Base-by-base conservation (phyloP, 2,888 invertebrate genomes). In the Rotaria macrura region DNA sequence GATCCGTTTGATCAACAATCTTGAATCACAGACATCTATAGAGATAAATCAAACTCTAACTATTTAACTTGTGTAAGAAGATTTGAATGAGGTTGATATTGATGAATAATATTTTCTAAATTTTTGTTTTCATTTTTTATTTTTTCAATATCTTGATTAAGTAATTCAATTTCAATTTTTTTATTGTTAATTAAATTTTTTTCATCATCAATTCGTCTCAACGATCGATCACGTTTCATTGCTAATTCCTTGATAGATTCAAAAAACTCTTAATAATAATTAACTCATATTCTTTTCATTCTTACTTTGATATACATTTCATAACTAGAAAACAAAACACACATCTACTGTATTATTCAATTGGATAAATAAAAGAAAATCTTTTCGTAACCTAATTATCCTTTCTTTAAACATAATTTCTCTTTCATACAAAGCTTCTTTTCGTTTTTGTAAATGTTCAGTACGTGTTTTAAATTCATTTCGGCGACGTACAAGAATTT, bases 341-440 rank as follows among this genome's bases (percentile, higher is more conserved):
- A n/a, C n/a, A n/a, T n/a, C n/a, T n/a, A n/a, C n/a, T n/a, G 10
- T 43, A 43, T 43, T 5, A 43, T 43, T 43, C 43, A 43, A 43
- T 7, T 43, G 10, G 43, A 43, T 43, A 5, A 43, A 43, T 7
- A 10, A 10, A 43, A 43, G 2, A 49, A 12, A 17, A 49, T 49
- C 17, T 1, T 49, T 49, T 49, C 17, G n/a, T 49, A 12, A 65
- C 65, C 34, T 65, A 20, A 65, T 34, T 34, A 79, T 43, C 43
- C 79, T 23, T 79, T 79, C 43, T 79, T 79, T 79, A n/a, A 79
- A 79, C 79, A 79, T 79, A 5, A 79, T 43, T 79, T 79, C 79
- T 79, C 43, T 79, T 43, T 79, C 43, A 79, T 79, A 20, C 20
- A 79, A 79, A 2, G 79, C 25, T 38, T 79, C 43, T n/a, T 79